A percentile compares a stretch with the other conserved stretches of the same genome.
Evolutionary conservation across 2,888 invertebrate species (phyloP).

Genomic region (Diogma glabrata): DNA sequence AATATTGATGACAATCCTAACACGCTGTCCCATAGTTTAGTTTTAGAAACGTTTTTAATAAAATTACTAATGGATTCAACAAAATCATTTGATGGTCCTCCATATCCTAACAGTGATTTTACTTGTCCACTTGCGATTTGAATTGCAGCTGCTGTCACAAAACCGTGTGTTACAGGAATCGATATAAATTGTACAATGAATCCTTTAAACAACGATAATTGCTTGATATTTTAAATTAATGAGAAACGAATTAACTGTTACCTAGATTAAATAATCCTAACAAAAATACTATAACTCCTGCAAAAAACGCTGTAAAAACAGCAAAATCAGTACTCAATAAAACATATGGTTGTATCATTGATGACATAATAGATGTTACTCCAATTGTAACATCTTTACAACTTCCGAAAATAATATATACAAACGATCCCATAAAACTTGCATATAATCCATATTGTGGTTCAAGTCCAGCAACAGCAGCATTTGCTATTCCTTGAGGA

Average conservation of each 20-base stretch:
- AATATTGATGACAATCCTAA: too few species aligned
- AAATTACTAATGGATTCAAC: slow-evolving; percentile 49
- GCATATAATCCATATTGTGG: slow-evolving; percentile 80
- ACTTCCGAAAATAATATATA: slow-evolving; percentile 81
- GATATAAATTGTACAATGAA: slow-evolving; percentile 79
- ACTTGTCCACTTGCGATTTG: slow-evolving; percentile 74
- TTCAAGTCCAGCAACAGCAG: slow-evolving; percentile 59
- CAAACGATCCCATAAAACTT: slow-evolving; percentile 86
- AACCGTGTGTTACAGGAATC: slow-evolving; percentile 71
- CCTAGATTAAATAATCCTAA: slow-evolving; percentile 68
- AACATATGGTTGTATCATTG: slow-evolving; percentile 64
- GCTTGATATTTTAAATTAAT: too few species aligned
- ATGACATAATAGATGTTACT: slow-evolving; percentile 80
- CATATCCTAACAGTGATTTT: slow-evolving; percentile 57
- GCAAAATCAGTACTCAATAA: slow-evolving; percentile 53
- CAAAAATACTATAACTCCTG: slow-evolving; percentile 56
- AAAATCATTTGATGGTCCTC: slow-evolving; percentile 49
- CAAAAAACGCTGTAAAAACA: slow-evolving; percentile 57
- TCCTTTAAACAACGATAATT: too few species aligned
- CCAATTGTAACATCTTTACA: slow-evolving; percentile 72
- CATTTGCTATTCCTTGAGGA: slow-evolving; percentile 76
- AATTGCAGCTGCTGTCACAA: slow-evolving; percentile 75
- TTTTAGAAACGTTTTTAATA: slow-evolving; percentile 47
- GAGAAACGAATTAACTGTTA: too few species aligned
- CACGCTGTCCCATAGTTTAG: slow-evolving; percentile 51